phyloP scores from a whole-genome alignment of 2,888 invertebrate species.

The Hypsopygia costalis region DNA sequence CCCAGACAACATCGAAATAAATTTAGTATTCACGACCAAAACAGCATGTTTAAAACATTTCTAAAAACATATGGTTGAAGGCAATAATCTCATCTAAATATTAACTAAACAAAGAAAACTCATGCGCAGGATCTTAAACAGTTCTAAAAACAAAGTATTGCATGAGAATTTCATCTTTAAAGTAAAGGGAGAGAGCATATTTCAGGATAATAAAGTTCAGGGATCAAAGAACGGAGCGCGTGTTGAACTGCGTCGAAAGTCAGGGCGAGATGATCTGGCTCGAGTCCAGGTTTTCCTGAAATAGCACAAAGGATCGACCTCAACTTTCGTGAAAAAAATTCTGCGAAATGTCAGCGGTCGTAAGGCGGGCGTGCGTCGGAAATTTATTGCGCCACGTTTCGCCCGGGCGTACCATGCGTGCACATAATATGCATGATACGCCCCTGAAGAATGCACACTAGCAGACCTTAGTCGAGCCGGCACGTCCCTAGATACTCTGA shows the following conservation, averaged over 20 bases:
- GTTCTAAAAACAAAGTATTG: slow-evolving; percentile 19
- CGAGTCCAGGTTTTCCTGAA: slow-evolving; percentile 69
- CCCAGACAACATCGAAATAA: slow-evolving; percentile 13
- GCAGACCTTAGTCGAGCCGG: no score
- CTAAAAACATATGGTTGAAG: slow-evolving; percentile 16
- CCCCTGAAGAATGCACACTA: no score
- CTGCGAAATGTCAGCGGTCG: slow-evolving; percentile 66
- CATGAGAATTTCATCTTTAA: slow-evolving; percentile 23
- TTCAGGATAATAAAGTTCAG: slow-evolving; percentile 28
- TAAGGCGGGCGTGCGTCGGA: slow-evolving; percentile 40
- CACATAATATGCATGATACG: no score
- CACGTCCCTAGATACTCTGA: no score
- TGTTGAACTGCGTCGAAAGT: slow-evolving; percentile 57
- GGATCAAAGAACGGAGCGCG: slow-evolving; percentile 56
- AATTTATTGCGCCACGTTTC: slow-evolving; percentile 68
- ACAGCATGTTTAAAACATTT: slow-evolving; percentile 21
- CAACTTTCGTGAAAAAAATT: slow-evolving; percentile 62
- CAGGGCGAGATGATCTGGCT: slow-evolving; percentile 53
- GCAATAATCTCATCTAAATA: slow-evolving; percentile 36
- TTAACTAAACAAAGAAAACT: slow-evolving; percentile 50
- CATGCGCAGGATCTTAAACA: slow-evolving; percentile 25
- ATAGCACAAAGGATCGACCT: slow-evolving; percentile 80
- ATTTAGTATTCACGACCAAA: slow-evolving; percentile 21
- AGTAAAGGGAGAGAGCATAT: slow-evolving; percentile 17
- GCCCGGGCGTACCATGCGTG: no score